Evolutionary conservation across 2,113 vertebrate genomes (phyloP), one percentile per base, ranked within the genome.

Genomic region (Strigops habroptila): DNA sequence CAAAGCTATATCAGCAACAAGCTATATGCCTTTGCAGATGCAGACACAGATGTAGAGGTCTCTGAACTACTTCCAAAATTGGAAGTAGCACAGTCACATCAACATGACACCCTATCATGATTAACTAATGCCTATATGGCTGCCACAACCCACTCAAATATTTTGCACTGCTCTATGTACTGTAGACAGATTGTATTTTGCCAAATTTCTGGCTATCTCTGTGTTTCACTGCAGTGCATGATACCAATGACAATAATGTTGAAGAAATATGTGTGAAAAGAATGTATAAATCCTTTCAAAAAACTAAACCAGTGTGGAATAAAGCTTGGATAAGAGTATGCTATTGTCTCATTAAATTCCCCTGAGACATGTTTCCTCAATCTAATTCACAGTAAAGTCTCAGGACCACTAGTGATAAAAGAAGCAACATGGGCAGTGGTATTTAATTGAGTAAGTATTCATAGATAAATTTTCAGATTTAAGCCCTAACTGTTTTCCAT

Each of bases 31-130:
- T 80, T 86, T 94, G 75, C 94, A 96, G 82, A 91, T 94, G 88
- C 79, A 90, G 86, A 37, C 82, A 70, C 94, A 95, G 95, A 96
- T 97, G 95, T 91, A 83, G 63, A 91, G 59, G 92, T 57, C 88
- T 91, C 94, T 95, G 96, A 97, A 96, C 90, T 90, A 60, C 41
- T 65, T 94, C 94, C 65, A 87, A 91, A 93, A 95, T 19, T 86
- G 92, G 79, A 95, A 91, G 85, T 79, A 91, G 88, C 67, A 19
- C 57, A 91, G 57, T 80, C 90, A 90, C 59, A 82, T 86, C 88
- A 74, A 88, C 53, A 65, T 65, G 75, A 95, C 7, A 3, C 70
- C 92, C 73, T 51, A 74, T 31, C 52, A 52, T 86, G 94, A 95
- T 86, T 93, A 91, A 69, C 70, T 88, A 90, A 95, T 65, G 18